Percentiles rank a stretch among this genome's conserved stretches.
phyloP scores from a whole-genome alignment of 2,113 vertebrate species.

The Phalacrocorax aristotelis region DNA sequence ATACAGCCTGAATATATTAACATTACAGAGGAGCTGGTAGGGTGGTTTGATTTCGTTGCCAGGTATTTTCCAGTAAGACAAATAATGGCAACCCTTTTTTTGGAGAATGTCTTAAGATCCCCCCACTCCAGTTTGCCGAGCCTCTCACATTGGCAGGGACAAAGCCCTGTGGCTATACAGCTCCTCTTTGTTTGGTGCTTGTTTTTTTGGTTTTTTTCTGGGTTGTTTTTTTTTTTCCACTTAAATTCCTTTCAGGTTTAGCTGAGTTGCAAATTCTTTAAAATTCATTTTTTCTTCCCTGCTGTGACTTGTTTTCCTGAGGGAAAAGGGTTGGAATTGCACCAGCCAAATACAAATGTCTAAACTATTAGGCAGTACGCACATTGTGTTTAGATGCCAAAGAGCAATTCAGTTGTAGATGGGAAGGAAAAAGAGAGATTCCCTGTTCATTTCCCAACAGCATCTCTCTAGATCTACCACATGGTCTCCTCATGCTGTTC shows the following conservation, averaged over 20 bases:
- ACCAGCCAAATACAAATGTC: background rate
- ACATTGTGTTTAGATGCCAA: background rate
- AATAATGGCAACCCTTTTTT: background rate
- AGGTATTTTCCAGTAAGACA: background rate
- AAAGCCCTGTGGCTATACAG: background rate
- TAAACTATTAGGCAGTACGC: background rate
- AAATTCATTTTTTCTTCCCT: background rate
- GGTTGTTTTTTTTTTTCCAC: background rate
- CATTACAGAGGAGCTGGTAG: background rate
- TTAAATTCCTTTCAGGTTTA: constrained; percentile 34
- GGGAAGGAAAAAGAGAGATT: background rate
- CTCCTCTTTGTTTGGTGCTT: background rate
- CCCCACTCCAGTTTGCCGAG: background rate
- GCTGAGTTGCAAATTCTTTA: background rate
- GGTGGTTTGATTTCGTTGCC: background rate
- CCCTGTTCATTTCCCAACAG: background rate
- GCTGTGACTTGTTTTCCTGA: background rate
- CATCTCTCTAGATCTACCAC: background rate
- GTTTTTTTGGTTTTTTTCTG: too few species aligned
- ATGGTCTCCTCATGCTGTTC: background rate
- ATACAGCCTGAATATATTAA: background rate
- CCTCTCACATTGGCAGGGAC: background rate
- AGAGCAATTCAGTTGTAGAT: background rate
- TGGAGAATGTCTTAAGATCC: background rate
- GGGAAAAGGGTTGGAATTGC: background rate